Evolutionary conservation across 1,140 invertebrate genomes (phyloP).

Genomic region (Mya arenaria): DNA sequence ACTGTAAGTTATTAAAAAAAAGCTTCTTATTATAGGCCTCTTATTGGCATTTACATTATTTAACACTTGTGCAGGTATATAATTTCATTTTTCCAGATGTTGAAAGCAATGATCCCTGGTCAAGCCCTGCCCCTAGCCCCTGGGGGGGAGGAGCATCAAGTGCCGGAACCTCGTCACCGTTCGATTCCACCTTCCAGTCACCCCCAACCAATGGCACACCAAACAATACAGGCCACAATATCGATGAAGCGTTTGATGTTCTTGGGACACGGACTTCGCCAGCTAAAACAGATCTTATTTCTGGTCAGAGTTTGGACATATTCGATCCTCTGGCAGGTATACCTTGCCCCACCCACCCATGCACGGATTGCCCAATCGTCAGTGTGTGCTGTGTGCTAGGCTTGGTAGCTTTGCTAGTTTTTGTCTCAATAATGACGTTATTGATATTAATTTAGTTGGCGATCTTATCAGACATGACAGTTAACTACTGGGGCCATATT

Average conservation of each 20-base stretch:
- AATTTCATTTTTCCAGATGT: too few relatives aligned
- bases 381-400: slow-evolving; percentile 32
- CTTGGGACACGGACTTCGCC: slow-evolving; percentile 41
- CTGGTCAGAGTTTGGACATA: slow-evolving; percentile 48
- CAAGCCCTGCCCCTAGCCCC: neutral
- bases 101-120: neutral
- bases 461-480: too few relatives aligned
- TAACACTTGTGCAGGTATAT: too few relatives aligned
- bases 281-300: neutral
- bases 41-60: too few relatives aligned
- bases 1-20: too few relatives aligned
- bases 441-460: too few relatives aligned
- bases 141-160: neutral
- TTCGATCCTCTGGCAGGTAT: slow-evolving; percentile 57
- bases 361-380: neutral
- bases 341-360: slow-evolving; percentile 38
- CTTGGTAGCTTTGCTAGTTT: slow-evolving; percentile 30
- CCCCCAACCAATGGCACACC: slow-evolving; percentile 46
- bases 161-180: neutral
- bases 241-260: slow-evolving; percentile 54
- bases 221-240: slow-evolving; percentile 36
- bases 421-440: too few relatives aligned
- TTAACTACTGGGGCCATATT: too few relatives aligned
- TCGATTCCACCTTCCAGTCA: slow-evolving; percentile 22
- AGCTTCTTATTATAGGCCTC: too few relatives aligned